A percentile compares a stretch with the other conserved stretches of the same genome.
phyloP scores from a whole-genome alignment of 2,888 invertebrate species.

The Papilio protenor region DNA sequence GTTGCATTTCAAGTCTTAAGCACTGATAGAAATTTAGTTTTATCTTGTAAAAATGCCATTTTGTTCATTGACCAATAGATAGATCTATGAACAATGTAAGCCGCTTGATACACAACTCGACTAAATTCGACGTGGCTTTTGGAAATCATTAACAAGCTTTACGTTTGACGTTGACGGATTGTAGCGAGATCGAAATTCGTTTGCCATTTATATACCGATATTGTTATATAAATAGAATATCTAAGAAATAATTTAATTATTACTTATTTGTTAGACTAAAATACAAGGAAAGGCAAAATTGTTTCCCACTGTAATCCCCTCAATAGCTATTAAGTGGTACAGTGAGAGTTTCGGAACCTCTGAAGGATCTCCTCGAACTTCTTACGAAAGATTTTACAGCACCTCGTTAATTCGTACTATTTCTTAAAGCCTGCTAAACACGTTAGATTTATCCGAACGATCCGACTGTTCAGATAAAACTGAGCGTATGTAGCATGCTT shows the following conservation, averaged over 20 bases:
- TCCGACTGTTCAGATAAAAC: no score
- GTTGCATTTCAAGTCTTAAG: not conserved
- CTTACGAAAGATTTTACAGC: no score
- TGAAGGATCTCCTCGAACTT: no score
- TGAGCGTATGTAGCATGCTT: no score
- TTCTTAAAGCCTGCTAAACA: not conserved
- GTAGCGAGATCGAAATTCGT: constrained; percentile 24
- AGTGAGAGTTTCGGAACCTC: no score
- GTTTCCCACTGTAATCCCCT: not conserved
- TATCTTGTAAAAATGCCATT: not conserved
- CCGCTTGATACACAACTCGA: constrained; percentile 19
- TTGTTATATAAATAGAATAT: not conserved
- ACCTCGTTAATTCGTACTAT: not conserved
- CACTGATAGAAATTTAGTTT: not conserved
- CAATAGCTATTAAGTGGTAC: not conserved
- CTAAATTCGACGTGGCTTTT: constrained; percentile 31
- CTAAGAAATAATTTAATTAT: not conserved
- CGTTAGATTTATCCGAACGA: not conserved
- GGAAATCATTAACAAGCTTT: constrained; percentile 43
- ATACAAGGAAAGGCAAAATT: not conserved
- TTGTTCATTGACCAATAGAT: constrained; percentile 4
- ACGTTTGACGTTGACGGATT: constrained; percentile 39
- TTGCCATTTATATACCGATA: constrained; percentile 25
- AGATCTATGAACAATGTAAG: constrained; percentile 34
- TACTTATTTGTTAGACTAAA: not conserved